phyloP scores from a whole-genome alignment of 2,797 vertebrate genomes.

The Pipistrellus pygmaeus region DNA sequence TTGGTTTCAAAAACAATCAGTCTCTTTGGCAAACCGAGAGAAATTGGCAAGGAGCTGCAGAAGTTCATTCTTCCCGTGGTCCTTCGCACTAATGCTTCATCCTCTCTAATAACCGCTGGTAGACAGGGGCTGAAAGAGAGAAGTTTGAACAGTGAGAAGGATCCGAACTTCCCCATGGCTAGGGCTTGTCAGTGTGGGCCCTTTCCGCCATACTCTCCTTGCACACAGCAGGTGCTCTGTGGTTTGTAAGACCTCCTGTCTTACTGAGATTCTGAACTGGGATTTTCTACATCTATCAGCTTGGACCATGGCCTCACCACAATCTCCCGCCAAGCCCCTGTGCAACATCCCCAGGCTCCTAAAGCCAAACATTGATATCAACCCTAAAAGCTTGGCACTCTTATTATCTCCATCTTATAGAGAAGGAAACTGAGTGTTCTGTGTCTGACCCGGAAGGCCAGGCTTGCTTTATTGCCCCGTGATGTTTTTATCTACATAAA shows the following conservation, averaged over 20 bases:
- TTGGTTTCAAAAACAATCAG: slow-evolving; percentile 80
- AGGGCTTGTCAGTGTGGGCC: background rate
- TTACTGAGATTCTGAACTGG: background rate
- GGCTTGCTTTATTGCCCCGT: background rate
- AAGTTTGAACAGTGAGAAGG: background rate
- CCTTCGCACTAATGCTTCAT: slow-evolving; percentile 83
- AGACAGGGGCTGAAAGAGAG: slow-evolving; percentile 85
- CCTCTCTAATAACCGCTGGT: slow-evolving; percentile 86
- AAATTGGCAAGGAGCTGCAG: slow-evolving; percentile 57
- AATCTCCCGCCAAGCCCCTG: background rate
- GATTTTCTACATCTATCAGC: background rate
- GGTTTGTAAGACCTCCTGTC: background rate
- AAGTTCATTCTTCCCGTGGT: background rate
- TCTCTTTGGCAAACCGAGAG: slow-evolving; percentile 80
- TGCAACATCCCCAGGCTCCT: background rate
- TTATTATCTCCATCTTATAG: background rate
- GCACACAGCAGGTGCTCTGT: background rate
- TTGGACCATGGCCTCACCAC: background rate
- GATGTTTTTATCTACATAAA: background rate
- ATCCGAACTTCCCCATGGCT: accelerated
- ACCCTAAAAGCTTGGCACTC: background rate
- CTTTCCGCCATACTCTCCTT: background rate
- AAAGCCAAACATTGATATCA: background rate
- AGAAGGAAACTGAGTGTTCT: background rate
- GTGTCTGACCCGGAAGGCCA: background rate